phyloP scores from a whole-genome alignment of 2,113 vertebrate genomes.

The Forbesichthys papilliferus region DNA sequence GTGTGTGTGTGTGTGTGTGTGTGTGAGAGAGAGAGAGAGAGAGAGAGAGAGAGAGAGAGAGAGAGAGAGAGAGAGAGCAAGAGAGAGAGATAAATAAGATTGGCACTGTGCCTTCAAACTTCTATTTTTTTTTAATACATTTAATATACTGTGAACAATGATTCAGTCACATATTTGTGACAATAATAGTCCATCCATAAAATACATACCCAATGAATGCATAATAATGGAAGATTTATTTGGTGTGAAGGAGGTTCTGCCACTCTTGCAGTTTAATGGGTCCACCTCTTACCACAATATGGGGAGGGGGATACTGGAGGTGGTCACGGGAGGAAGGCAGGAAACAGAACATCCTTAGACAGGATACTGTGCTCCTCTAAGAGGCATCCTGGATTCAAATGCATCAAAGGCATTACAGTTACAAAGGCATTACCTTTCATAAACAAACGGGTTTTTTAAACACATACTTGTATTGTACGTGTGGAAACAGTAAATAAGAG shows the following conservation, averaged over 20 bases:
- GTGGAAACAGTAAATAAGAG: too few relatives aligned
- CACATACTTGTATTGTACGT: slow-evolving; percentile 7
- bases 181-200: background rate
- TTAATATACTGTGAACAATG: background rate
- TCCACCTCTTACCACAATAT: slow-evolving; percentile 44
- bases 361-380: slow-evolving; percentile 72
- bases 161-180: background rate
- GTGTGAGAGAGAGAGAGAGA: background rate
- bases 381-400: slow-evolving; percentile 71
- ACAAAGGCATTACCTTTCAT: slow-evolving; percentile 7
- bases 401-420: slow-evolving; percentile 51
- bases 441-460: slow-evolving; percentile 44
- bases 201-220: background rate
- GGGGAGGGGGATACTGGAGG: slow-evolving; percentile 38
- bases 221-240: background rate
- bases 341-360: slow-evolving; percentile 76
- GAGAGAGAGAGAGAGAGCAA: too few relatives aligned
- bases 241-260: background rate
- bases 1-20: background rate
- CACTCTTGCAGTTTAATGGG: slow-evolving; percentile 27
- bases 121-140: too few relatives aligned
- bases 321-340: slow-evolving; percentile 48
- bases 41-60: too few relatives aligned
- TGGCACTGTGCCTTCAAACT: too few relatives aligned
- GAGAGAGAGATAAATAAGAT: too few relatives aligned